phyloP scores from a whole-genome alignment of 1,140 invertebrate species.

The Mercenaria mercenaria region DNA sequence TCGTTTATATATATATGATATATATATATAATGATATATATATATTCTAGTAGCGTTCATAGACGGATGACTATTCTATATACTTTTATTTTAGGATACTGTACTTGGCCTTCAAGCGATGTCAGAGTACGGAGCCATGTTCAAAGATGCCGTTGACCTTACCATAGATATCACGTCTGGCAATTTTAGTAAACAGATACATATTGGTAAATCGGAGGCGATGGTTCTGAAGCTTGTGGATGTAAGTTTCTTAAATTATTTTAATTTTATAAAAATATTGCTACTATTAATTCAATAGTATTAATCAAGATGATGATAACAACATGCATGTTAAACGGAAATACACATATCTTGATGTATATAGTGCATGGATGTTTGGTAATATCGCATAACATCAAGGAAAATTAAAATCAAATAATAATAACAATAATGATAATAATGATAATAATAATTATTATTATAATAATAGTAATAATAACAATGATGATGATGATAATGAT shows the following conservation, averaged over 20 bases:
- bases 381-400: no score
- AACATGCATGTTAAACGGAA: neutral
- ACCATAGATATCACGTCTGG: neutral
- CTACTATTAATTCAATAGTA: neutral
- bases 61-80: neutral
- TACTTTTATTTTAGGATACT: conserved; percentile 20
- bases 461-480: no score
- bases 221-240: conserved; percentile 47
- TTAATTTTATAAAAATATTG: neutral
- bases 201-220: conserved; percentile 21
- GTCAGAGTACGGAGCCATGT: conserved; percentile 32
- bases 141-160: neutral
- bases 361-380: no score
- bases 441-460: no score
- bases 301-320: neutral
- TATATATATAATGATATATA: no score
- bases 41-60: no score
- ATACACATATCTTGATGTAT: neutral
- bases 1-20: no score
- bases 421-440: no score
- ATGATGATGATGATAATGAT: no score
- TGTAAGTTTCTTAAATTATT: conserved; percentile 25
- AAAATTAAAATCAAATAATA: no score
- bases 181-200: conserved; percentile 8
- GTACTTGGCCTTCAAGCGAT: conserved; percentile 40